Evolutionary conservation across 2,888 invertebrate species (phyloP).

Genomic region (Electrophaes corylata): DNA sequence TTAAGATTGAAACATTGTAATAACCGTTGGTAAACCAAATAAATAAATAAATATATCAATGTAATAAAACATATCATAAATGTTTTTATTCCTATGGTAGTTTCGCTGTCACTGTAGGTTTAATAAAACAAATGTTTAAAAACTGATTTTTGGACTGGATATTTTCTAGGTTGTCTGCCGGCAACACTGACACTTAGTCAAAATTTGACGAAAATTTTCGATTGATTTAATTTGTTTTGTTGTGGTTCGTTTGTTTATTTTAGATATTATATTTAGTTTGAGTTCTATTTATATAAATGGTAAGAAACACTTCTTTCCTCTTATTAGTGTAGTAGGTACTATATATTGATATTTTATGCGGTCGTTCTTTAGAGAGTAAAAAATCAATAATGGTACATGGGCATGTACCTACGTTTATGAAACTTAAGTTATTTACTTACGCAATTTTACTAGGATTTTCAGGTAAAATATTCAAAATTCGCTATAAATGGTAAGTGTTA

Average conservation of each 20-base stretch:
- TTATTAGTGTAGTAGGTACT: not conserved
- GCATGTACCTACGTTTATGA: too few relatives aligned
- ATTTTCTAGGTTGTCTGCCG: too few relatives aligned
- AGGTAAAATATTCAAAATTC: constrained; percentile 21
- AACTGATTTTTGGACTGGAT: too few relatives aligned
- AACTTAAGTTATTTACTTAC: not conserved
- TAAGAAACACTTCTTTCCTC: constrained; percentile 7
- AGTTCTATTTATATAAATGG: constrained; percentile 20
- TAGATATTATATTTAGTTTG: constrained; percentile 13
- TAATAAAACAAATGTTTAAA: too few relatives aligned
- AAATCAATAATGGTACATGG: constrained; percentile 6
- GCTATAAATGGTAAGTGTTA: constrained; percentile 24
- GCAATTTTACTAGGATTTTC: constrained; percentile 18
- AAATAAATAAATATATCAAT: too few relatives aligned
- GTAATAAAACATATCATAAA: too few relatives aligned
- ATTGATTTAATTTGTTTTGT: constrained; percentile 26
- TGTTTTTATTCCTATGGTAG: too few relatives aligned
- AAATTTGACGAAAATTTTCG: constrained; percentile 1
- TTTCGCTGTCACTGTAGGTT: too few relatives aligned
- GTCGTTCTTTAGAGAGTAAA: not conserved
- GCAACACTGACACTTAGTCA: not conserved
- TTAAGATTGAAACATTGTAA: too few relatives aligned
- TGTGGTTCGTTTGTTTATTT: constrained; percentile 10
- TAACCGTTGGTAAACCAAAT: too few relatives aligned
- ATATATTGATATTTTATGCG: not conserved